Evolutionary conservation across 2,113 vertebrate genomes (phyloP), one percentile per base, ranked within the genome.

Genomic region (Syrmaticus mikado): DNA sequence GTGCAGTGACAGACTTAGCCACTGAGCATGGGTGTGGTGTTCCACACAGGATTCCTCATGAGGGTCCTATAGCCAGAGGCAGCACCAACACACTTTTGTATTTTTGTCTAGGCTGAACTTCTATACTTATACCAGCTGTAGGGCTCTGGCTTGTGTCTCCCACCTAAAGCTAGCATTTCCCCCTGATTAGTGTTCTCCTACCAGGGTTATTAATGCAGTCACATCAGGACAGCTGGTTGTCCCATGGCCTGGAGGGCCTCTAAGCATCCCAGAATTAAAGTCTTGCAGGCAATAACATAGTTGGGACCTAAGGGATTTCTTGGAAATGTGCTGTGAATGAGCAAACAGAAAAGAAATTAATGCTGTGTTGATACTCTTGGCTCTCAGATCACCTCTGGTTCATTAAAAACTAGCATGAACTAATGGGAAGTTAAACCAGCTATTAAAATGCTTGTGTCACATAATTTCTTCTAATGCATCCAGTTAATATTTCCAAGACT

Each of bases 261-360:
- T 93, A 73, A 20, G 38, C 30, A 45, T 62, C 24, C 27, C n/a
- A 50, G 85, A 25, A 71, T 82, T 79, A 74, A 93, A 95, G 30
- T 11, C 41, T 76, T 85, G 55, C 34, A 90, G 80, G 82, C 55
- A 70, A 83, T 82, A 66, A 89, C 76, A 80, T 58, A 83, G 64
- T 60, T 87, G 41, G 50, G 12, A 25, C 11, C 41, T 62, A 62
- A 80, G 82, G 76, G 84, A 67, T 74, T 76, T 80, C 24, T 77
- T 90, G 78, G 85, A 80, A 88, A 85, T 62, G 60, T 83, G 72
- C 50, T 83, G 7, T 81, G 86, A 88, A 83, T 88, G 80, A 93
- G 64, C 38, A 88, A 94, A 85, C 8, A 92, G 67, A 77, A 92
- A 93, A 85, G 5, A 90, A 83, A 85, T 85, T 74, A 81, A 64